Evolutionary conservation across 2,888 invertebrate species (phyloP).

Genomic region (Julus scanicus): DNA sequence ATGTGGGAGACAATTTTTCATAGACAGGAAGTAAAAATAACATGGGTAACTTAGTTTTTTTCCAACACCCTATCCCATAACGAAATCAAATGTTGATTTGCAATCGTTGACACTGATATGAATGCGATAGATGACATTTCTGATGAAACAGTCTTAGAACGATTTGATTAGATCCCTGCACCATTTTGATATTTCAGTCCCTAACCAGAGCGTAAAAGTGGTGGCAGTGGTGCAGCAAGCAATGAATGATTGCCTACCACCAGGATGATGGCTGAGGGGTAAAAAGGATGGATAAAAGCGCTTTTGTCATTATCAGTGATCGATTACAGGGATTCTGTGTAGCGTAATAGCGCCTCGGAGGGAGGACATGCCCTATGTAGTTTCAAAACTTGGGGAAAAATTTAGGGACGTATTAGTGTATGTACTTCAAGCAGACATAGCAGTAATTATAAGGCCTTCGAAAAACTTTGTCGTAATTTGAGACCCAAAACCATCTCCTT

Average conservation of each 20-base stretch:
- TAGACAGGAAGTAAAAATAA: too few species aligned
- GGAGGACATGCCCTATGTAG: too few species aligned
- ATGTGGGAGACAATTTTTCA: too few species aligned
- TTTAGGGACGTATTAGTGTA: too few species aligned
- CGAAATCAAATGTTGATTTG: too few species aligned
- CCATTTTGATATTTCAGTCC: neutral
- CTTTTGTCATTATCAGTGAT: conserved; percentile 38
- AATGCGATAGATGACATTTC: too few species aligned
- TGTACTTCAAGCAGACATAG: neutral
- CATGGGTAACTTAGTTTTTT: too few species aligned
- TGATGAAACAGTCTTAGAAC: too few species aligned
- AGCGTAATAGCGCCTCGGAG: too few species aligned
- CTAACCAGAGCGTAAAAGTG: neutral
- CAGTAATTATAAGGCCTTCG: neutral
- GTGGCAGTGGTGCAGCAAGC: neutral
- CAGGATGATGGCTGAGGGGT: neutral
- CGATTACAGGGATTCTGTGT: neutral
- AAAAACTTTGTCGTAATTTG: conserved; percentile 9
- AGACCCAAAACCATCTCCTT: neutral
- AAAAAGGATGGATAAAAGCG: neutral
- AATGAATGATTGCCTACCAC: conserved; percentile 19
- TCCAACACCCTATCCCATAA: too few species aligned
- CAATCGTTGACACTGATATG: too few species aligned
- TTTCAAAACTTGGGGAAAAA: neutral
- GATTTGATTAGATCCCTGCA: neutral